A percentile compares a stretch with the other conserved stretches of the same genome.
Evolutionary conservation across 2,113 vertebrate genomes (phyloP).

Genomic region (Tenrec ecaudatus): DNA sequence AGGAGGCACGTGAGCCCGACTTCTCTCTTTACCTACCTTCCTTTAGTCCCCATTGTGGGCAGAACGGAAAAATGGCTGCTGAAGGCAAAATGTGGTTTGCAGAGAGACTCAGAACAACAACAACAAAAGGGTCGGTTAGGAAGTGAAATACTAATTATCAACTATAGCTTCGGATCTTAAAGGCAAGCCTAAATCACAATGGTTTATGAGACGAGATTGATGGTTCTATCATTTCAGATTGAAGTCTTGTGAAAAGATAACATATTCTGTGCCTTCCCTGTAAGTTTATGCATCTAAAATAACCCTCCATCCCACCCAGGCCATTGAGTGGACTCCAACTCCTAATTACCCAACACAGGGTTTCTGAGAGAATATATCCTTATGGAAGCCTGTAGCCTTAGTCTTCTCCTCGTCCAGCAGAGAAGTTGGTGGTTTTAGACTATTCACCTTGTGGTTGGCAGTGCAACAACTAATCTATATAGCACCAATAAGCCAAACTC

Average conservation of each 20-base stretch:
- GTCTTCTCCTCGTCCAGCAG: no score
- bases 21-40: background rate
- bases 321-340: no score
- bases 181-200: background rate
- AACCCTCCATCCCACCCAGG: background rate
- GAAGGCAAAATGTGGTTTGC: slow-evolving; percentile 19
- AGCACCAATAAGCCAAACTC: no score
- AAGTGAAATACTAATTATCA: background rate
- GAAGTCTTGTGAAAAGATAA: background rate
- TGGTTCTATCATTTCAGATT: slow-evolving; percentile 25
- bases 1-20: background rate
- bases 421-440: no score
- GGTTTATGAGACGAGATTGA: slow-evolving; percentile 17
- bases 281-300: slow-evolving; percentile 6
- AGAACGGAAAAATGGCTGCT: background rate
- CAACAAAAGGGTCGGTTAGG: background rate
- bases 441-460: no score
- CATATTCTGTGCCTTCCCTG: background rate
- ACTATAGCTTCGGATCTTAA: background rate
- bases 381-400: no score
- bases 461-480: no score
- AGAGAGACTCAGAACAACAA: background rate
- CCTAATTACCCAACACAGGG: no score
- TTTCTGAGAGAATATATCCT: no score
- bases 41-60: background rate